Percentiles rank a stretch among this genome's conserved stretches.
phyloP scores from a whole-genome alignment of 53 echinoderm and acorn worm species.

The Pentamera pediparva region DNA sequence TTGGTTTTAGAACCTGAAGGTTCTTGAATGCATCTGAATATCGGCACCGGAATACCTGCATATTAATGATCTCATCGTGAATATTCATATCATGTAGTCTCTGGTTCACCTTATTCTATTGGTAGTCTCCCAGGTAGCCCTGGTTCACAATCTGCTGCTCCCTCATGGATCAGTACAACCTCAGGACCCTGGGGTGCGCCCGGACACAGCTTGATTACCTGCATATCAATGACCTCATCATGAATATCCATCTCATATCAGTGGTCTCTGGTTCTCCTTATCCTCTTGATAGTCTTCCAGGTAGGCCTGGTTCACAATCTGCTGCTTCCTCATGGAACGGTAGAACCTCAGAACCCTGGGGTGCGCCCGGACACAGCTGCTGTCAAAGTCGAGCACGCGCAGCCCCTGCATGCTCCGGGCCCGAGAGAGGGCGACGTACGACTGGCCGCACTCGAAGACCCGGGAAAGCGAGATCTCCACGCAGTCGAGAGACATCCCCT shows the following conservation, averaged over 20 bases:
- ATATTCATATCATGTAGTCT: no score
- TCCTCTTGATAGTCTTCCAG: slow-evolving; percentile 52
- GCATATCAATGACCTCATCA: no score
- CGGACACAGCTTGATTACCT: slow-evolving; percentile 85
- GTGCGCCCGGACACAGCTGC: slow-evolving; percentile 80
- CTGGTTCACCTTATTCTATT: slow-evolving; percentile 60
- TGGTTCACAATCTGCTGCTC: slow-evolving; percentile 56
- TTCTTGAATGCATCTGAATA: no score
- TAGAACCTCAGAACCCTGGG: slow-evolving; percentile 84
- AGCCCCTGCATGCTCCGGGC: slow-evolving; percentile 86
- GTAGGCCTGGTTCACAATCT: slow-evolving; percentile 54
- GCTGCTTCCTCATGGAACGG: slow-evolving; percentile 51
- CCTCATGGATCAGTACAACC: slow-evolving; percentile 62
- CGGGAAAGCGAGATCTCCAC: slow-evolving; percentile 92
- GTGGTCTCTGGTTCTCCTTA: slow-evolving; percentile 50
- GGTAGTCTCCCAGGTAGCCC: slow-evolving; percentile 46
- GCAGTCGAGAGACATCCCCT: slow-evolving; percentile 99
- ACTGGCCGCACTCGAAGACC: slow-evolving; percentile 96
- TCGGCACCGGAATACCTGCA: no score
- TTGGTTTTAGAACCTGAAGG: no score
- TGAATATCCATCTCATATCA: background rate
- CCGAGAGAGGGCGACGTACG: slow-evolving; percentile 93
- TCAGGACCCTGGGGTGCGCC: slow-evolving; percentile 85
- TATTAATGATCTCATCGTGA: no score
- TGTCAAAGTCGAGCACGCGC: slow-evolving; percentile 84